Evolutionary conservation across 2,797 vertebrate species (phyloP).

Genomic region (Paratrypauchen microcephalus): DNA sequence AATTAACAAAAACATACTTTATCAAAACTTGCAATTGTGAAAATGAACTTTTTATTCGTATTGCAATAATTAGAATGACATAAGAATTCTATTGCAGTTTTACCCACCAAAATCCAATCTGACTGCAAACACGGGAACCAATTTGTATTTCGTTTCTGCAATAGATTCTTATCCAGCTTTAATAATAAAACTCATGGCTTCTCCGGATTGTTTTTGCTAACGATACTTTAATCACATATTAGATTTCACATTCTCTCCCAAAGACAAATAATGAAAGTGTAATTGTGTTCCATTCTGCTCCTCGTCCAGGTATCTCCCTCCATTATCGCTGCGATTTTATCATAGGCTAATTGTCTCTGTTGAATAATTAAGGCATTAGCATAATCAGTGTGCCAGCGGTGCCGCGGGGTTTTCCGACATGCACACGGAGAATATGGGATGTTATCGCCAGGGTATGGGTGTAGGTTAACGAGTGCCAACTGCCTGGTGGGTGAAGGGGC

Average conservation of each 20-base stretch:
- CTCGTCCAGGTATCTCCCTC: conserved; percentile 51
- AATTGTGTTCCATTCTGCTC: conserved; percentile 33
- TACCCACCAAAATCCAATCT: not conserved
- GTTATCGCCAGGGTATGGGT: conserved; percentile 55
- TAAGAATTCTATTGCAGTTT: not conserved
- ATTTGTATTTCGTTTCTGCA: not conserved
- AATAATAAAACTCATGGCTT: conserved; percentile 3
- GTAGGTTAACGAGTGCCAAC: conserved; percentile 74
- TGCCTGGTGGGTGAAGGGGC: conserved; percentile 63
- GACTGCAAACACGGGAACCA: not conserved
- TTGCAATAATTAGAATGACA: too few species aligned
- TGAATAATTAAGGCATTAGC: conserved; percentile 72
- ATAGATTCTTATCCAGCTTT: not conserved
- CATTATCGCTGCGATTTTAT: conserved; percentile 59
- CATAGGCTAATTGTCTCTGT: conserved; percentile 58
- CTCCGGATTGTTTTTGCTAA: conserved; percentile 4
- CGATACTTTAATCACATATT: conserved; percentile 23
- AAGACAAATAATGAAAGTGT: conserved; percentile 33
- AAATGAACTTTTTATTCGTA: too few species aligned
- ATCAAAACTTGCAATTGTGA: too few species aligned
- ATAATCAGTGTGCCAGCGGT: conserved; percentile 53
- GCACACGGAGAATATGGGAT: conserved; percentile 33
- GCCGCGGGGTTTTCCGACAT: conserved; percentile 41
- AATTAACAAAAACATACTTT: too few species aligned
- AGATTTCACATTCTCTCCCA: conserved; percentile 25